These are phyloP conservation scores for Engraulis encrasicolus DNA, from an alignment of 2,113 vertebrate genomes.

Conservation along the genomic window DNA sequence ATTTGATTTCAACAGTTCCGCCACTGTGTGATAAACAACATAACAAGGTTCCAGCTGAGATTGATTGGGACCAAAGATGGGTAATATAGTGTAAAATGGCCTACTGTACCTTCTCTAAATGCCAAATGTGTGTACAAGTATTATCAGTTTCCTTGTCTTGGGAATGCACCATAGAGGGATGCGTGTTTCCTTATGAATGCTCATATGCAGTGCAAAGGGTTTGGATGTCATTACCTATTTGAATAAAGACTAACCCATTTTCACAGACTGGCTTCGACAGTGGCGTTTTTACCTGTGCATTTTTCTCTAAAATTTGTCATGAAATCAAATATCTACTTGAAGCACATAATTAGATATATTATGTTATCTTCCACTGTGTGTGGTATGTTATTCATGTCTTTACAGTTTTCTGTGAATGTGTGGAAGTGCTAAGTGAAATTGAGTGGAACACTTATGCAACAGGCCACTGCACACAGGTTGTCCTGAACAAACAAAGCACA, in stretches of 20 bases:
- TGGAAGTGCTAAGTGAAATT: too few species aligned
- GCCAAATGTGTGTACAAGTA: conserved; percentile 11
- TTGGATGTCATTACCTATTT: background rate
- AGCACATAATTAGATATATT: too few species aligned
- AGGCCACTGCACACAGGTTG: too few species aligned
- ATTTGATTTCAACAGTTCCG: background rate
- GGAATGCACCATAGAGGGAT: background rate
- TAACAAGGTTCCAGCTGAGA: background rate
- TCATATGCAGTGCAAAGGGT: background rate
- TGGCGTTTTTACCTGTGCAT: background rate
- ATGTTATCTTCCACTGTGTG: too few species aligned
- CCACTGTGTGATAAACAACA: background rate
- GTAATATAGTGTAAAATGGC: background rate
- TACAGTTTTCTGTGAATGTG: too few species aligned
- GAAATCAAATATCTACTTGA: too few species aligned
- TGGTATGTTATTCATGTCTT: too few species aligned
- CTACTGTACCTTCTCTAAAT: background rate
- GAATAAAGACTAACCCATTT: conserved; percentile 12
- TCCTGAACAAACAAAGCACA: too few species aligned
- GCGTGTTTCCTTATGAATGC: background rate
- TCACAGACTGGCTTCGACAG: background rate
- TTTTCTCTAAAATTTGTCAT: background rate
- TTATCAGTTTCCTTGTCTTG: conserved; percentile 6
- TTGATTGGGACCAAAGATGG: conserved; percentile 10
- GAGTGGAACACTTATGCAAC: too few species aligned